Conservation (phyloP, 2,113 vertebrate genomes). For the Centropus unirufus region DNA sequence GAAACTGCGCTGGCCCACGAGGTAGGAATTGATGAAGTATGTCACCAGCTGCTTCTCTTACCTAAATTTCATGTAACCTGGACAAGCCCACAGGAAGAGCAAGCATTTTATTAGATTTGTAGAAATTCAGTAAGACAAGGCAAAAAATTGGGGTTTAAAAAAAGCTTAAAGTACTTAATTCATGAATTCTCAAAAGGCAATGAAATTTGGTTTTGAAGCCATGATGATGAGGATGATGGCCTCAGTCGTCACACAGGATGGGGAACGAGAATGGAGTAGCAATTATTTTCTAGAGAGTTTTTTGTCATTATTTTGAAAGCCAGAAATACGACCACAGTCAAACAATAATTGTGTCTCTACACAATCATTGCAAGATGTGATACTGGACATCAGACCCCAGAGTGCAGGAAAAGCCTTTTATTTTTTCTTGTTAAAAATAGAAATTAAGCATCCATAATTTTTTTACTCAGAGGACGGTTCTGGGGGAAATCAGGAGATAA, state of each 20-base stretch:
- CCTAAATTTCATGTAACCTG: not conserved
- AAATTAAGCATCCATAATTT: not conserved
- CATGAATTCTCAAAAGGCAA: not conserved
- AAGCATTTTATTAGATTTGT: not conserved
- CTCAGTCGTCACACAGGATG: not conserved
- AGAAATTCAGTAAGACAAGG: not conserved
- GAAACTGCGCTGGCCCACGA: not conserved
- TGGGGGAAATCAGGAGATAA: not conserved
- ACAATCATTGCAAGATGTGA: not conserved
- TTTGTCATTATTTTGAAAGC: not conserved
- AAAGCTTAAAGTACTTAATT: not conserved
- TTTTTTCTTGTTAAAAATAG: not conserved
- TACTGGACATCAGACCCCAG: not conserved
- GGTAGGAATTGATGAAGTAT: not conserved
- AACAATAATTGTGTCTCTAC: not conserved
- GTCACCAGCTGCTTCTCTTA: not conserved
- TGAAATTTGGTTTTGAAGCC: not conserved
- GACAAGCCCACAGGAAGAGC: not conserved
- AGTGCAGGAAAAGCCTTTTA: not conserved
- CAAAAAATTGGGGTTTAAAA: not conserved
- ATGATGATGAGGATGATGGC: not conserved
- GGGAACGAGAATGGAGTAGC: not conserved
- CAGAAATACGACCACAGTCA: not conserved
- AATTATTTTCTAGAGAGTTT: not conserved
- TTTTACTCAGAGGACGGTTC: not conserved